phyloP scores from a whole-genome alignment of 2,888 invertebrate species.

The Druceiella hillmani region DNA sequence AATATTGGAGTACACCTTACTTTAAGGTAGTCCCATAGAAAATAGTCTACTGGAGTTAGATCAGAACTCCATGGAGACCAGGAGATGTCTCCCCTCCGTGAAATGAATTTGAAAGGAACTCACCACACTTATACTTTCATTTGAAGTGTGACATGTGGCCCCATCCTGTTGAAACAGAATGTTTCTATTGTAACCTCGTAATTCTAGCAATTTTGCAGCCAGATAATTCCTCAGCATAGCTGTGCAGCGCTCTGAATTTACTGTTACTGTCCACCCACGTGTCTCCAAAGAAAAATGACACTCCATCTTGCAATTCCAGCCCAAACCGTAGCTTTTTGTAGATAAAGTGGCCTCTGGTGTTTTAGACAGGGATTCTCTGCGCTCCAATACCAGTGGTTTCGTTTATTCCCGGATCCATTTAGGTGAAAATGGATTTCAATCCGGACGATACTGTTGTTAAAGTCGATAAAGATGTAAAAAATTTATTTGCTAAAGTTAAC shows the following conservation, averaged over 20 bases:
- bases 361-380: too few species aligned
- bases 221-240: constrained; percentile 3
- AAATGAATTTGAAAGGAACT: constrained; percentile 17
- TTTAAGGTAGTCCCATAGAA: too few species aligned
- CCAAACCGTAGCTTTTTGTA: constrained; percentile 8
- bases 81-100: constrained; percentile 16
- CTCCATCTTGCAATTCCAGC: constrained; percentile 6
- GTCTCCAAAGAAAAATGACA: constrained; percentile 5
- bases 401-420: constrained; percentile 10
- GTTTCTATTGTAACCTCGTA: too few species aligned
- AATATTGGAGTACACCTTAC: too few species aligned
- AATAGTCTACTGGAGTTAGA: too few species aligned
- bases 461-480: too few species aligned
- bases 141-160: constrained; percentile 21
- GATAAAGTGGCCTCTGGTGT: constrained; percentile 7
- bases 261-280: constrained; percentile 4
- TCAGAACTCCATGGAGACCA: too few species aligned
- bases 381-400: constrained; percentile 3
- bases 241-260: constrained; percentile 3
- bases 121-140: constrained; percentile 13
- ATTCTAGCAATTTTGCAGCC: constrained; percentile 12
- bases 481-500: constrained; percentile 10
- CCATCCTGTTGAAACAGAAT: too few species aligned
- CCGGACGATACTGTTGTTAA: too few species aligned
- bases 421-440: too few species aligned